Conservation (phyloP, 2,113 vertebrate genomes). For the Scomber japonicus region DNA sequence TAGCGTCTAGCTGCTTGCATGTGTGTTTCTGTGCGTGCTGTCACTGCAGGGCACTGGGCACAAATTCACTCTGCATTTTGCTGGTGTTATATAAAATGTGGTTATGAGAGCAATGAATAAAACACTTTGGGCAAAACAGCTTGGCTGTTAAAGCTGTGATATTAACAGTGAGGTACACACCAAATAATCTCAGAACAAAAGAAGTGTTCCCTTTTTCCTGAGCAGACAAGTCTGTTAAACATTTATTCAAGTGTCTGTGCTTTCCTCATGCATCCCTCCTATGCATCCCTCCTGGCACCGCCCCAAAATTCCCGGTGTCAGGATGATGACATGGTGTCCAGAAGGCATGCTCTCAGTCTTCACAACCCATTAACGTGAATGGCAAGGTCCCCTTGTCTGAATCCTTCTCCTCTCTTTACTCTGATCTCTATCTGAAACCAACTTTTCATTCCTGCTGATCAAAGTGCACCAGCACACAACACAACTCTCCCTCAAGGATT, state of each 20-base stretch:
- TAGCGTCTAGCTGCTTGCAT: constrained; percentile 44
- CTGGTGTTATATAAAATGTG: background rate
- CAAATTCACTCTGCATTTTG: background rate
- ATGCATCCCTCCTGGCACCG: constrained; percentile 45
- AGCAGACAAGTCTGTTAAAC: constrained; percentile 57
- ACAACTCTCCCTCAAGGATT: constrained; percentile 78
- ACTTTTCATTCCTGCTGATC: constrained; percentile 82
- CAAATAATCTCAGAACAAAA: constrained; percentile 34
- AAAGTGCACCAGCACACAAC: constrained; percentile 78
- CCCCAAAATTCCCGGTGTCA: constrained; percentile 67
- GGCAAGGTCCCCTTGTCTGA: constrained; percentile 70
- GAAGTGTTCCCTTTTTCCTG: constrained; percentile 3
- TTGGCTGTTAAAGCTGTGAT: constrained; percentile 22
- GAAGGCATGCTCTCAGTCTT: constrained; percentile 72
- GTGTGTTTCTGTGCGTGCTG: constrained; percentile 14
- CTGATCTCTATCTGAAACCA: constrained; percentile 77
- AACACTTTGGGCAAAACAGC: background rate
- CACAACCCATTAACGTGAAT: constrained; percentile 79
- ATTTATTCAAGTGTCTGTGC: constrained; percentile 58
- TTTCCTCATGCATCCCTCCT: constrained; percentile 7
- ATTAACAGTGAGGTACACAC: constrained; percentile 20
- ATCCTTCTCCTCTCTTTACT: constrained; percentile 62
- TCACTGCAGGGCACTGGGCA: constrained; percentile 17
- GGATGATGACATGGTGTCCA: constrained; percentile 77
- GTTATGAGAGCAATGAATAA: constrained; percentile 6